These are phyloP conservation scores for Oscheius sp. DNA, from an alignment of 2,888 invertebrate genomes.

Conservation along the genomic window DNA sequence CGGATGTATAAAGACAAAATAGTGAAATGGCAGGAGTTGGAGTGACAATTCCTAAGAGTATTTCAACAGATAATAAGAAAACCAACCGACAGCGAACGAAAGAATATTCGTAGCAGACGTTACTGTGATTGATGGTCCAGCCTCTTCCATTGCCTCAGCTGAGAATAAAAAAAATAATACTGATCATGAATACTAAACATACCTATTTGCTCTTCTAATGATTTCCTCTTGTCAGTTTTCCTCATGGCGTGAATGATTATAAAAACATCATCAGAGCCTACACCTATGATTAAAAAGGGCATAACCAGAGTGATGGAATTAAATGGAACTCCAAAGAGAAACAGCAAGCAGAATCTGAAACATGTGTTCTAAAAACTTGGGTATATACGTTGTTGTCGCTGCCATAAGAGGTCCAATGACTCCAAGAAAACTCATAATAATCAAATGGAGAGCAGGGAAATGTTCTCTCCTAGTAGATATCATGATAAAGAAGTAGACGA, in stretches of 20 bases:
- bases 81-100: slow-evolving; percentile 52
- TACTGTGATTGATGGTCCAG: slow-evolving; percentile 60
- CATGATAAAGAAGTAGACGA: slow-evolving; percentile 54
- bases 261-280: slow-evolving; percentile 64
- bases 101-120: slow-evolving; percentile 61
- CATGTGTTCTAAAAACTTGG: not conserved
- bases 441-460: slow-evolving; percentile 45
- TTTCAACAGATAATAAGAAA: not conserved
- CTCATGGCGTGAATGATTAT: slow-evolving; percentile 62
- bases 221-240: slow-evolving; percentile 49
- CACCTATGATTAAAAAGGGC: slow-evolving; percentile 63
- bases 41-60: slow-evolving; percentile 39
- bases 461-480: slow-evolving; percentile 50
- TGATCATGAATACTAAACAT: not conserved
- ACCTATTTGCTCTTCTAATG: slow-evolving; percentile 56
- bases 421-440: slow-evolving; percentile 57
- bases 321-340: slow-evolving; percentile 56
- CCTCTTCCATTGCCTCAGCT: slow-evolving; percentile 58
- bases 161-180: not conserved
- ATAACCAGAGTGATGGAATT: slow-evolving; percentile 63
- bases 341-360: slow-evolving; percentile 53
- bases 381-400: slow-evolving; percentile 35
- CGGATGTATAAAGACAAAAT: slow-evolving; percentile 59
- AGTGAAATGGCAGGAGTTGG: slow-evolving; percentile 59
- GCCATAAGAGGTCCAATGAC: slow-evolving; percentile 60